A percentile compares a stretch with the other conserved stretches of the same genome.
phyloP scores from a whole-genome alignment of 2,797 vertebrate genomes.

The Antennarius maculatus region DNA sequence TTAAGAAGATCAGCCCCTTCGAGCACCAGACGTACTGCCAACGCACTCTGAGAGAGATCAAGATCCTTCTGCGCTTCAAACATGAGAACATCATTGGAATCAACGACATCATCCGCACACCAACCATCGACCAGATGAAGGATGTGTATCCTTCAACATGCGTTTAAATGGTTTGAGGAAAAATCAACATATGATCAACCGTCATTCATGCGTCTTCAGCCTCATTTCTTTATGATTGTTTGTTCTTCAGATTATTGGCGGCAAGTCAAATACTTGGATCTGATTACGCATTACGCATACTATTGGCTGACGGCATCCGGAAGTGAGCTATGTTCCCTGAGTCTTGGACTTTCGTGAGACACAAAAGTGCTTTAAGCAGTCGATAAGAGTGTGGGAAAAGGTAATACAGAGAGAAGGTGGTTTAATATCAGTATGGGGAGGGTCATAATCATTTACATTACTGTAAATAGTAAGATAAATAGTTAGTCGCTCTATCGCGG shows the following conservation, averaged over 20 bases:
- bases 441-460: too few species aligned
- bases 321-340: constrained; percentile 30
- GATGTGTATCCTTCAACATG: constrained; percentile 87
- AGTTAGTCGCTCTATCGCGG: too few species aligned
- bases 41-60: constrained; percentile 90
- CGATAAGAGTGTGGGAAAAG: too few species aligned
- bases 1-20: constrained; percentile 94
- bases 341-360: too few species aligned
- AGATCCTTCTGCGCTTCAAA: constrained; percentile 90
- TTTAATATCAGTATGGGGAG: too few species aligned
- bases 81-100: constrained; percentile 93
- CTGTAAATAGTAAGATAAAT: too few species aligned
- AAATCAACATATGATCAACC: background rate
- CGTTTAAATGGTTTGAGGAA: background rate
- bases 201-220: background rate
- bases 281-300: background rate
- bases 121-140: constrained; percentile 87
- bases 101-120: constrained; percentile 89
- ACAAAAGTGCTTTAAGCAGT: too few species aligned
- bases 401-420: too few species aligned
- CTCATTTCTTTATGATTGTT: background rate
- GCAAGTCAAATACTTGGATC: background rate
- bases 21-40: constrained; percentile 94
- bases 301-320: too few species aligned
- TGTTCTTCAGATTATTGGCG: background rate